Evolutionary conservation across 2,888 invertebrate genomes (phyloP).

Genomic region (Eupithecia pulchellata): DNA sequence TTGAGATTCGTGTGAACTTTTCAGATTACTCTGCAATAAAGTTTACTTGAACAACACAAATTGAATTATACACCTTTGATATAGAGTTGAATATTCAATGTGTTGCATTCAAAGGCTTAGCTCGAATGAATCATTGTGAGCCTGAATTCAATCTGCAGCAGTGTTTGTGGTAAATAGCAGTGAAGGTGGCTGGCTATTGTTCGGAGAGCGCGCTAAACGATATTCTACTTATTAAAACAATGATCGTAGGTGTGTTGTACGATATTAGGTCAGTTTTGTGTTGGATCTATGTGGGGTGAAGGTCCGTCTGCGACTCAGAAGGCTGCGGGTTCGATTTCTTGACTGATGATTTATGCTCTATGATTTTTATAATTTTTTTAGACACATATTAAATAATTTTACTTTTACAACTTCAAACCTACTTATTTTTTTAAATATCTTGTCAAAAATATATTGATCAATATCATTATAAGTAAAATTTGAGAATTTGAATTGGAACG

Average conservation of each 20-base stretch:
- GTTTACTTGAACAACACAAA: not conserved
- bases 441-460: too few species aligned
- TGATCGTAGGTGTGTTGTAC: not conserved
- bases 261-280: not conserved
- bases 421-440: too few species aligned
- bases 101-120: not conserved
- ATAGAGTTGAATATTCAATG: not conserved
- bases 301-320: not conserved
- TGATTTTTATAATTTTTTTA: not conserved
- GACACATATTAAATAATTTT: not conserved
- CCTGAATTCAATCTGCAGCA: slow-evolving; percentile 22
- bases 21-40: not conserved
- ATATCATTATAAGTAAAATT: not conserved
- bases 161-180: slow-evolving; percentile 26
- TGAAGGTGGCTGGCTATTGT: slow-evolving; percentile 31
- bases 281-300: not conserved
- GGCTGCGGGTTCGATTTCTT: not conserved
- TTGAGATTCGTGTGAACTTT: not conserved
- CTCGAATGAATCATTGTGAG: slow-evolving; percentile 28
- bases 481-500: not conserved
- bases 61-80: not conserved
- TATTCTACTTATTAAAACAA: not conserved
- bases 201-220: not conserved
- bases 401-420: not conserved
- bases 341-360: too few species aligned